Conservation (phyloP, 2,888 invertebrate genomes). For the Agrilus cyanescens region DNA sequence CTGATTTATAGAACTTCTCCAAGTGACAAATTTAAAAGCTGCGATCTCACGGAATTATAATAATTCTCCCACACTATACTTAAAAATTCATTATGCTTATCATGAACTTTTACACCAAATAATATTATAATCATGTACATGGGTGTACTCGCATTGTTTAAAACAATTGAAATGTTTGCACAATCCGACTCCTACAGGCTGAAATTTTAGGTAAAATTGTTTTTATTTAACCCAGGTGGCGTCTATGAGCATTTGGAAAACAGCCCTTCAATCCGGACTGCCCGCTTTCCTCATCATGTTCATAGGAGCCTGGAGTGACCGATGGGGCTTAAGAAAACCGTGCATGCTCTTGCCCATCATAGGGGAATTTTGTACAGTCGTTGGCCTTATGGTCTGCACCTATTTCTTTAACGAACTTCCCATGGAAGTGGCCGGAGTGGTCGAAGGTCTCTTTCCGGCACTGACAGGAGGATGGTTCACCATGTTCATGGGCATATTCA, state of each 20-base stretch:
- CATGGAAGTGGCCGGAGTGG: slow-evolving; percentile 68
- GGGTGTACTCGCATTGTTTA: too few relatives aligned
- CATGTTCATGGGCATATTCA: slow-evolving; percentile 83
- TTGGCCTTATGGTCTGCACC: slow-evolving; percentile 67
- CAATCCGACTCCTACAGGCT: too few relatives aligned
- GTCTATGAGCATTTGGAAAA: slow-evolving; percentile 76
- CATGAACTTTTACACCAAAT: too few relatives aligned
- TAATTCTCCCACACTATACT: too few relatives aligned
- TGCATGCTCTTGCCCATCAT: slow-evolving; percentile 74
- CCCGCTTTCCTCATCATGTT: slow-evolving; percentile 74
- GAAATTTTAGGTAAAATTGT: not conserved
- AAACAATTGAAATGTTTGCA: too few relatives aligned
- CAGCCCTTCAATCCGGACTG: slow-evolving; percentile 67
- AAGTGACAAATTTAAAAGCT: too few relatives aligned
- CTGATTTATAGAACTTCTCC: too few relatives aligned
- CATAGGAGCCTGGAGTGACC: slow-evolving; percentile 67
- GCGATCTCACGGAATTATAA: too few relatives aligned
- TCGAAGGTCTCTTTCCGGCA: slow-evolving; percentile 72
- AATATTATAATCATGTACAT: too few relatives aligned
- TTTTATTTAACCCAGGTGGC: slow-evolving; percentile 44
- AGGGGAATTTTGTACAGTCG: slow-evolving; percentile 67
- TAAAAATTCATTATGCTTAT: too few relatives aligned
- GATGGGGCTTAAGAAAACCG: slow-evolving; percentile 58
- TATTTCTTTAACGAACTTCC: slow-evolving; percentile 68
- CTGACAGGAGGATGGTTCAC: slow-evolving; percentile 79